Base-by-base conservation (phyloP, 2,113 vertebrate genomes). In the Phylloscopus trochiloides region DNA sequence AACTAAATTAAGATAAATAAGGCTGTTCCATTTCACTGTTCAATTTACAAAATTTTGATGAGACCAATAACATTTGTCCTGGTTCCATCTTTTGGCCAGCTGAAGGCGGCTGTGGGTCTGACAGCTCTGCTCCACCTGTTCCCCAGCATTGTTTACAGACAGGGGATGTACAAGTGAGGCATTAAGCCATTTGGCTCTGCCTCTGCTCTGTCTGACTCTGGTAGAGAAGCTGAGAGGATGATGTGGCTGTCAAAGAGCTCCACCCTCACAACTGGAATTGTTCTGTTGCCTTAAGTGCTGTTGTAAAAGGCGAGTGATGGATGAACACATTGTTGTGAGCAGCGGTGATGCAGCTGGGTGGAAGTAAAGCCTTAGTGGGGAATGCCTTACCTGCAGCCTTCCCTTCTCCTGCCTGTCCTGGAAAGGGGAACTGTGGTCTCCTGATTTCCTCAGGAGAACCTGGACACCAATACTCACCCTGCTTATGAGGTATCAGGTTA, bases 1-100 rank as follows among this genome's bases (percentile, higher is more conserved):
- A 86, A 34, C 45, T 82, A 79, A 94, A 93, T 86, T 36, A 88
- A 96, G 88, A 82, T 80, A 92, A 93, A 92, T 88, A 79, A 65
- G 58, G 67, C 82, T 73, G 54, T 45, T 95, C 72, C 47, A 3
- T 78, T 61, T 92, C 6, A 6, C 78, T 74, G 77, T 77, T 93
- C 82, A 72, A 85, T 91, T 85, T 89, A 67, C 77, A 47, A 77
- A 87, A 72, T 93, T 87, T 87, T 90, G 90, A 94, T 90, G 87
- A 91, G 73, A 59, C 73, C 73, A 77, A 21, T 91, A 70, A 89
- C 61, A 72, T 88, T 79, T 87, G 73, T 78, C 68, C 57, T 74
- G 75, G 24, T 72, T 94, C 74, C 48, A 17, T 93, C 73, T 87
- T 71, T 50, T 2, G 40, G 17, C 77, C 59, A 51, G 57, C 76